Base-by-base conservation (phyloP, 2,113 vertebrate genomes). In the Cryptotis parvus region DNA sequence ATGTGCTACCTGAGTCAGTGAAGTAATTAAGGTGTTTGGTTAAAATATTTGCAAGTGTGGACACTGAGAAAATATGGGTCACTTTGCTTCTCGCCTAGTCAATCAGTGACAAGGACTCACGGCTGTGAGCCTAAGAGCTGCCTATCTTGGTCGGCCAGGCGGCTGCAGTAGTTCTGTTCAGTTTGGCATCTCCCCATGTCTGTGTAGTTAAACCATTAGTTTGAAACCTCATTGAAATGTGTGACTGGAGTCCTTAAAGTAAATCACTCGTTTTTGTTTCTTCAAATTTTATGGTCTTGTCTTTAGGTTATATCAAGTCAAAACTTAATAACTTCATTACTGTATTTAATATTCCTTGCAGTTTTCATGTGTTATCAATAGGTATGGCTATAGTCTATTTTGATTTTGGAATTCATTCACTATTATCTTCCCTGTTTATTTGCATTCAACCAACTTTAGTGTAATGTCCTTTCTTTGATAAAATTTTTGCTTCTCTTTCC, bases 361-460 rank as follows among this genome's bases (percentile, higher is more conserved):
- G 27, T 87, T 90, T 87, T 63, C 58, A 49, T 37, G 7, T 83
- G 16, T 78, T 84, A 45, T 39, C 31, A 33, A 9, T 84, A 58
- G n/a, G 29, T 37, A 9, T 69, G 55, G 73, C 7, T 87, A 11
- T 61, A 69, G 35, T 69, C 22, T 81, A 65, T 43, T 83, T 95
- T 72, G 31, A 39, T 81, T 86, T 91, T 77, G 90, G 75, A 84
- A 52, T 80, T 91, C 35, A 49, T 84, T 84, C 35, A 70, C 16
- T 90, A 65, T 6, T 65, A 29, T 5, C 22, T 65, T 65, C n/a
- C n/a, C n/a, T 83, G 4, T 31, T 29, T 31, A 10, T 65, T 65
- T 65, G 31, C 92, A 84, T 68, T 84, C 91, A 89, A 82, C 91
- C n/a, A 61, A 4, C 73, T 94, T 92, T 27, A 37, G 72, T 89